phyloP scores from a whole-genome alignment of 2,888 invertebrate species.

The Lithophane leautieri region DNA sequence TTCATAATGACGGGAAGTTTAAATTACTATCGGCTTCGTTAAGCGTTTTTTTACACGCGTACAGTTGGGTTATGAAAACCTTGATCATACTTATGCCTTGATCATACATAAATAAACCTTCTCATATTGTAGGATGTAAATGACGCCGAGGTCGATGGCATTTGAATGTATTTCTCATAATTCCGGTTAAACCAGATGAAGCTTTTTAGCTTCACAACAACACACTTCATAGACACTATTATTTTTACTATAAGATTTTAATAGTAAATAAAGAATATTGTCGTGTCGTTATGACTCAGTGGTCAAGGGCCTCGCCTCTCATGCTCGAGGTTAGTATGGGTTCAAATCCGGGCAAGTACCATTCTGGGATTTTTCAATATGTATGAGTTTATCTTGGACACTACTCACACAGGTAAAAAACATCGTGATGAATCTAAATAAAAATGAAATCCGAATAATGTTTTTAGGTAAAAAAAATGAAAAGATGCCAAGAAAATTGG shows the following conservation, averaged over 20 bases:
- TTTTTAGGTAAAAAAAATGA: no score
- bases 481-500: no score
- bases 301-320: background rate
- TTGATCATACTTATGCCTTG: background rate
- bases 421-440: background rate
- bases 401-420: background rate
- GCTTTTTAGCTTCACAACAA: background rate
- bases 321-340: background rate
- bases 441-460: no score
- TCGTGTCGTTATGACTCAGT: background rate
- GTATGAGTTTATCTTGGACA: background rate
- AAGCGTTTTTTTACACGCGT: no score
- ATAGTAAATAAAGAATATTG: background rate
- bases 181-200: conserved; percentile 28
- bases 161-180: conserved; percentile 17
- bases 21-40: no score
- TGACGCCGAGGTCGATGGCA: conserved; percentile 15
- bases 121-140: background rate
- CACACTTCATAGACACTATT: no score
- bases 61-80: background rate
- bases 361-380: background rate
- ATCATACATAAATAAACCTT: background rate
- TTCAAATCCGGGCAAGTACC: background rate
- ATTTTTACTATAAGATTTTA: background rate
- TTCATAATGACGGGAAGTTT: no score